Evolutionary conservation across 2,113 vertebrate species (phyloP), one percentile per base, ranked within the genome.

Genomic region (Bungarus multicinctus): DNA sequence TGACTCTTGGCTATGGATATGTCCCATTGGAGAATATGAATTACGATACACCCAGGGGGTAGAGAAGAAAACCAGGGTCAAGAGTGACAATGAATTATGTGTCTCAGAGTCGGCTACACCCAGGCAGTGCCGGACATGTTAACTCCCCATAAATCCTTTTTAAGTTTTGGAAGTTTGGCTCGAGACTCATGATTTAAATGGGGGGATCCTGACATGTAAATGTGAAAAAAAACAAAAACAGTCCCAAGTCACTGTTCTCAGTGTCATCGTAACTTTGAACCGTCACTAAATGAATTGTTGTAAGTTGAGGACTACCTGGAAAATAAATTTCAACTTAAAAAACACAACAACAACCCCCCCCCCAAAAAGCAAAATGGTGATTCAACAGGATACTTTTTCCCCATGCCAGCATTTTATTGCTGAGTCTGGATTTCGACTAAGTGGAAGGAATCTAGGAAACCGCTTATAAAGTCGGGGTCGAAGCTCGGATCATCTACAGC

Each of bases 401-500:
- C 22, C 57, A 6, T 27, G 25, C 91, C 57, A 88, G 11, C 89
- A 95, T 64, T 93, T 92, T 11, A 23, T 0, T 1, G 88, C 0
- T 18, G 85, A 43, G 27, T 12, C 60, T 10, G 27, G 86, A 45
- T 93, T 89, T 69, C 5, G 88, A 57, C 60, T 16, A 93, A 96
- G 91, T 10, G 18, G n/a, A 58, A 91, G 50, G 20, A 57, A 88
- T 69, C 81, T 58, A 58, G 23, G 6, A 58, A 58, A 2, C 20
- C 22, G 4, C 20, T 57, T 57, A 57, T 25, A 89, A 93, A 50
- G 43, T 96, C 91, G 86, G 93, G 93, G 96, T 94, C 90, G 96
- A 55, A 92, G 90, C 22, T 34, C 23, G 43, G 97, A 96, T 96
- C 96, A 96, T 96, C 97, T 96, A 94, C 93, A 54, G 54, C 96